phyloP scores from a whole-genome alignment of 2,888 invertebrate species.

The Leptopterna dolabrata region DNA sequence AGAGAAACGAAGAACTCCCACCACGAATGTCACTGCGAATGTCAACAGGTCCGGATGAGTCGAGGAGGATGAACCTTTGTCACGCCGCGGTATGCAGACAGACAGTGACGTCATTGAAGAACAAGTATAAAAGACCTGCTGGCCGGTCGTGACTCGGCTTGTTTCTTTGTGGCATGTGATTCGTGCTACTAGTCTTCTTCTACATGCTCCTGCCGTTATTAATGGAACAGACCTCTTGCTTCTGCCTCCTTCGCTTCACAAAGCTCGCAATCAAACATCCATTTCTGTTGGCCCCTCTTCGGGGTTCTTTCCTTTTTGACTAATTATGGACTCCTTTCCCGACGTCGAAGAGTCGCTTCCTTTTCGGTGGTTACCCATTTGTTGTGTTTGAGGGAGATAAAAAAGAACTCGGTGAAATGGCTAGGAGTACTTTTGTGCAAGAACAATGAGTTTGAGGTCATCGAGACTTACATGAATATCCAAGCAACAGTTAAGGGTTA shows the following conservation, averaged over 20 bases:
- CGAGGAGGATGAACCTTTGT: not conserved
- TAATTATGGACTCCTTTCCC: conserved; percentile 43
- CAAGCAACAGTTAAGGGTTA: too few species aligned
- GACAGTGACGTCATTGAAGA: conserved; percentile 20
- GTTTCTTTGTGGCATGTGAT: conserved; percentile 45
- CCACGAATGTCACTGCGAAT: not conserved
- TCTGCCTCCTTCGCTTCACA: conserved; percentile 16
- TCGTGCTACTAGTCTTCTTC: conserved; percentile 49
- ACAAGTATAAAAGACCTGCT: conserved; percentile 10
- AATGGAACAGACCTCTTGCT: conserved; percentile 32
- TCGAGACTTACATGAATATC: too few species aligned
- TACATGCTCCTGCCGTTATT: conserved; percentile 36
- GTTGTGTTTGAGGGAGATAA: not conserved
- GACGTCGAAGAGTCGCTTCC: conserved; percentile 7
- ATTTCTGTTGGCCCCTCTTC: conserved; percentile 30
- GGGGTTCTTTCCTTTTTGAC: conserved; percentile 29
- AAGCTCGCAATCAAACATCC: conserved; percentile 51
- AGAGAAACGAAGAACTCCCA: too few species aligned
- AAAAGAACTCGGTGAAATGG: too few species aligned
- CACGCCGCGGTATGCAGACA: conserved; percentile 15
- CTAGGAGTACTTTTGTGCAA: too few species aligned
- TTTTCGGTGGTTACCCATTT: not conserved
- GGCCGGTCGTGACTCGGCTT: conserved; percentile 42
- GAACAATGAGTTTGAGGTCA: too few species aligned
- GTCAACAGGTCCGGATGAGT: not conserved